These are phyloP conservation scores for Lepilemur ruficaudatus DNA, from an alignment of 2,797 vertebrate species.

Conservation along the genomic window DNA sequence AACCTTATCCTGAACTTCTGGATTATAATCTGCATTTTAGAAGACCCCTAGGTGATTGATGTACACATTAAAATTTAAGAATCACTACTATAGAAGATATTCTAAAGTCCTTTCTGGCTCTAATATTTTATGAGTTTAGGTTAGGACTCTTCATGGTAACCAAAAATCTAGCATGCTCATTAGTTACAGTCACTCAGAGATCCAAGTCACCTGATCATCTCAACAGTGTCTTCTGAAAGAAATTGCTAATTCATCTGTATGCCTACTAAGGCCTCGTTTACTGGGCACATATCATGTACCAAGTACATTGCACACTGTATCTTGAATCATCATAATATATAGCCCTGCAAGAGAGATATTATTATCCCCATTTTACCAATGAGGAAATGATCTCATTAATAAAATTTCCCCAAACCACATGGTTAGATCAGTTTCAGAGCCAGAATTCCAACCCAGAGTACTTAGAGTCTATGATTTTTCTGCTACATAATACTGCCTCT, in stretches of 20 bases:
- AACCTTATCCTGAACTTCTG: not conserved
- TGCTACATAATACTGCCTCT: not conserved
- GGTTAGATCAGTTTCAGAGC: not conserved
- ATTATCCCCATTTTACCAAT: not conserved
- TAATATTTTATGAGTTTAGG: constrained; percentile 21
- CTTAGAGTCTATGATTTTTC: not conserved
- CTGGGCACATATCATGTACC: not conserved
- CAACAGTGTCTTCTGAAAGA: not conserved
- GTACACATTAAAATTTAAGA: not conserved
- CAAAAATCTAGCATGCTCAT: not conserved
- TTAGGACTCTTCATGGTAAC: not conserved
- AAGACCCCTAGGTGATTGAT: not conserved
- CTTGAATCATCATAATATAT: not conserved
- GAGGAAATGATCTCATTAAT: constrained; percentile 36
- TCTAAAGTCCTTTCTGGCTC: not conserved
- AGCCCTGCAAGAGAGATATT: not conserved
- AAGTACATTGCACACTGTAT: not conserved
- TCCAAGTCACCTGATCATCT: not conserved
- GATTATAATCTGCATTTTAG: not conserved
- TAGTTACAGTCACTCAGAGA: not conserved
- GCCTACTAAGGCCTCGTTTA: not conserved
- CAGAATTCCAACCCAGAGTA: not conserved
- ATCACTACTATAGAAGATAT: not conserved
- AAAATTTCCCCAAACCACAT: not conserved
- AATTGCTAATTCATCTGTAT: not conserved